Evolutionary conservation across 2,113 vertebrate species (phyloP), one percentile per base, ranked within the genome.

Genomic region (Mormyrus lacerda): DNA sequence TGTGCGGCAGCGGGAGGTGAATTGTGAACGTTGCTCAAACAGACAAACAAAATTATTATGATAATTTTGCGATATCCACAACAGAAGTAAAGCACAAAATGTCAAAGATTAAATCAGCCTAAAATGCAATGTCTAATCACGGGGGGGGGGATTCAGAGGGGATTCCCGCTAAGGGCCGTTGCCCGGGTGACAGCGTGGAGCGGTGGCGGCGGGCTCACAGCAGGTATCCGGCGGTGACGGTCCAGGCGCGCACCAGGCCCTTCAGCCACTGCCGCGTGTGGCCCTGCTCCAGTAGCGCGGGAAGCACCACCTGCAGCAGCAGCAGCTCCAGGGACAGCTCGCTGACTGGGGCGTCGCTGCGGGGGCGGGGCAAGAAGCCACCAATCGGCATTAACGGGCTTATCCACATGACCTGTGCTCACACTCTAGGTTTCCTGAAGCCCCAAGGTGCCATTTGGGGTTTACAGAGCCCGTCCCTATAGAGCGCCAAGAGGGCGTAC

Each of bases 231-330:
- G 98, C 98, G 2, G 97, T 97, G 89, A 99, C 97, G 4, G 98
- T 99, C 98, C 98, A 99, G 13, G 98, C 98, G 90, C 98, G 94
- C 88, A 99, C 98, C 11, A 99, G 97, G 35, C 98, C 98, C 94
- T 99, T 99, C 91, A 99, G 94, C 98, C 98, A 99, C 95, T 99
- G 98, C 0, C 98, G 96, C 0, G 98, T 99, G 94, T 99, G 98
- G 87, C 98, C 98, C 92, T 99, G 98, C 86, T 99, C 98, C 91
- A 99, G 94, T 17, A 99, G 94, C n/a, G 98, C 98, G 8, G 98
- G 98, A 91, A 99, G 95, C 85, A 99, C 98, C 24, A 99, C 98
- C 94, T 99, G 98, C 88, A 99, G 97, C 90, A 99, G 94, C 79
- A 99, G 96, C 21, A 99, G 96, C 95, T 99, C 98, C 88, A 99